Percentiles rank a stretch among this genome's conserved stretches.
phyloP scores from a whole-genome alignment of 2,797 vertebrate genomes.

The Scarus forsteni region DNA sequence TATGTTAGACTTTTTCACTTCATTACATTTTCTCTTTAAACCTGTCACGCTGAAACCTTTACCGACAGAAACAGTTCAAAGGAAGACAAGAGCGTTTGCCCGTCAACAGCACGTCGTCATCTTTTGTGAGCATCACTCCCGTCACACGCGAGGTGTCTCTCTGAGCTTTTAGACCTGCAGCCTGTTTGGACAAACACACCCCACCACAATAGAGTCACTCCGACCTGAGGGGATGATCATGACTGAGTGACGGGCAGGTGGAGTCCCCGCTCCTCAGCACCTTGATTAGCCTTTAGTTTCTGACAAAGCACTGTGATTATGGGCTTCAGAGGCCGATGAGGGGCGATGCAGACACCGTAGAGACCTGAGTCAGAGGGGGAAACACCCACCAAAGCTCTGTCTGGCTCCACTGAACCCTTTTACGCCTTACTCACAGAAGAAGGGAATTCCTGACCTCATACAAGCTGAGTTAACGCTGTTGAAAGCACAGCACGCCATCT shows the following conservation, averaged over 20 bases:
- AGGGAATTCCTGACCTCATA: constrained; percentile 27
- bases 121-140: constrained; percentile 40
- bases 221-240: constrained; percentile 46
- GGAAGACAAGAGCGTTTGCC: not conserved
- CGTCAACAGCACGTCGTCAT: constrained; percentile 29
- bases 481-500: not conserved
- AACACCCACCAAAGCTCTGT: constrained; percentile 41
- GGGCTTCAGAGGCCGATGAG: constrained; percentile 53
- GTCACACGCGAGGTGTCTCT: constrained; percentile 58
- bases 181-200: constrained; percentile 67
- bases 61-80: constrained; percentile 22
- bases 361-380: constrained; percentile 49
- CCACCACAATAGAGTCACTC: constrained; percentile 44
- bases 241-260: constrained; percentile 70
- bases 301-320: constrained; percentile 74
- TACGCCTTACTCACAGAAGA: constrained; percentile 12
- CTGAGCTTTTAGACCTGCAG: constrained; percentile 41
- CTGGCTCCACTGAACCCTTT: constrained; percentile 47
- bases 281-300: constrained; percentile 66
- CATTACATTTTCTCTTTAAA: not conserved
- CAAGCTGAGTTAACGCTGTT: constrained; percentile 35
- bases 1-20: too few relatives aligned
- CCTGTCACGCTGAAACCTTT: not conserved
- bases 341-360: constrained; percentile 36
- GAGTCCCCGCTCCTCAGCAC: constrained; percentile 45